These are phyloP conservation scores for Callosobruchus maculatus DNA, from an alignment of 2,888 invertebrate species.

Conservation along the genomic window DNA sequence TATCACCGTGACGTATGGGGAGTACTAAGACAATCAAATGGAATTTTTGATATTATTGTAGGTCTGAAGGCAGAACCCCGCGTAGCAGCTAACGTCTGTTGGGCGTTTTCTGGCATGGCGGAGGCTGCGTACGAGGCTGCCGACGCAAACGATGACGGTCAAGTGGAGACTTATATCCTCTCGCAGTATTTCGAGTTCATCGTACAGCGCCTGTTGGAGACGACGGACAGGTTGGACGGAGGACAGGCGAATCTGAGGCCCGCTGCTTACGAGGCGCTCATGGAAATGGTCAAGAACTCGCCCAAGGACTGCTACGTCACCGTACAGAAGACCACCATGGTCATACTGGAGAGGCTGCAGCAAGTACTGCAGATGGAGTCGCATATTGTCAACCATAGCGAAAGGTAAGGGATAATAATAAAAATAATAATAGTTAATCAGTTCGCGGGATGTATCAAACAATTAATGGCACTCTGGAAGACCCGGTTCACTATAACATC, in stretches of 20 bases:
- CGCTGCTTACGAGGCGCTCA: slow-evolving; percentile 97
- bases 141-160: slow-evolving; percentile 62
- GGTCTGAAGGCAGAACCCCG: slow-evolving; percentile 88
- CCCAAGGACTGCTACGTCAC: slow-evolving; percentile 95
- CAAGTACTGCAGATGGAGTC: slow-evolving; percentile 94
- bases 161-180: slow-evolving; percentile 88
- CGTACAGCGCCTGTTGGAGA: slow-evolving; percentile 84
- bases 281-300: slow-evolving; percentile 99
- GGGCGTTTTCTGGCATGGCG: slow-evolving; percentile 96
- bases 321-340: slow-evolving; percentile 95
- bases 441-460: no score
- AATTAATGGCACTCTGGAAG: no score
- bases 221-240: slow-evolving; percentile 92
- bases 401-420: slow-evolving; percentile 45
- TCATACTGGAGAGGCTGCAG: slow-evolving; percentile 85
- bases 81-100: slow-evolving; percentile 97
- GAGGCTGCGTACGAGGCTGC: slow-evolving; percentile 95
- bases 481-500: no score
- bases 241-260: slow-evolving; percentile 90
- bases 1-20: no score
- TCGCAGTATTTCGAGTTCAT: slow-evolving; percentile 93
- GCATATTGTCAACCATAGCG: slow-evolving; percentile 78
- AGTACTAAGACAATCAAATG: no score
- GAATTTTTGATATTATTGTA: no score
- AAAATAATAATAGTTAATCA: no score